These are phyloP conservation scores for Campoletis raptor DNA, from an alignment of 2,888 invertebrate species.

Conservation along the genomic window DNA sequence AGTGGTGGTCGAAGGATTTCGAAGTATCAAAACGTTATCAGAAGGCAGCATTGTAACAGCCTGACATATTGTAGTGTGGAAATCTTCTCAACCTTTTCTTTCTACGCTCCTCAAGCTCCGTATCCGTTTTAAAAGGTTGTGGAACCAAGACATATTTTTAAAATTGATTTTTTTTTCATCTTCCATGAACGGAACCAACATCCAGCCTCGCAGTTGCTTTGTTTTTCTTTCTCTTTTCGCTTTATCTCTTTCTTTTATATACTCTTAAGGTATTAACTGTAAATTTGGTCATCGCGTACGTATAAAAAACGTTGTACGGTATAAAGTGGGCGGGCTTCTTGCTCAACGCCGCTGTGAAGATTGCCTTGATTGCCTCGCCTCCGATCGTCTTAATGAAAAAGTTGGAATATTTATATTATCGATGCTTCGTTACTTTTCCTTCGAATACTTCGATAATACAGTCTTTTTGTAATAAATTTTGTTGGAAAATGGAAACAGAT, in stretches of 20 bases:
- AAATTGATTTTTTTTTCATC: not conserved
- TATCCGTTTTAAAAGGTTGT: not conserved
- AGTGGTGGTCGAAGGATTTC: slow-evolving; percentile 18
- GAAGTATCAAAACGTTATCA: slow-evolving; percentile 2
- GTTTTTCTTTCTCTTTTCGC: not conserved
- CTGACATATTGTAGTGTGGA: not conserved
- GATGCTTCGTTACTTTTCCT: not conserved
- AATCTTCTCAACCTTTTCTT: slow-evolving; percentile 1
- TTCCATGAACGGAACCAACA: not conserved
- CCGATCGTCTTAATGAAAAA: not conserved
- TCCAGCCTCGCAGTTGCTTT: not conserved
- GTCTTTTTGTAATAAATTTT: not conserved
- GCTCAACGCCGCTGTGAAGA: not conserved
- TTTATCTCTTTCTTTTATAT: not conserved
- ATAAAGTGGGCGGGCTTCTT: not conserved
- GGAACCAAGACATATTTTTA: not conserved
- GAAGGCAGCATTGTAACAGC: not conserved
- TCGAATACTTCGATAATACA: not conserved
- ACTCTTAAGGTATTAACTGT: slow-evolving; percentile 15
- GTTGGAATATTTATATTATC: not conserved
- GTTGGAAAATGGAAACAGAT: not conserved
- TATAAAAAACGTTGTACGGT: not conserved
- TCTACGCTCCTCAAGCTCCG: not conserved
- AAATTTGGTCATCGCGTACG: not conserved
- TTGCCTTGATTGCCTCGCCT: slow-evolving; percentile 1